Percentiles rank a stretch among this genome's conserved stretches.
phyloP scores from a whole-genome alignment of 1,140 invertebrate genomes.

The Condylostylus longicornis region DNA sequence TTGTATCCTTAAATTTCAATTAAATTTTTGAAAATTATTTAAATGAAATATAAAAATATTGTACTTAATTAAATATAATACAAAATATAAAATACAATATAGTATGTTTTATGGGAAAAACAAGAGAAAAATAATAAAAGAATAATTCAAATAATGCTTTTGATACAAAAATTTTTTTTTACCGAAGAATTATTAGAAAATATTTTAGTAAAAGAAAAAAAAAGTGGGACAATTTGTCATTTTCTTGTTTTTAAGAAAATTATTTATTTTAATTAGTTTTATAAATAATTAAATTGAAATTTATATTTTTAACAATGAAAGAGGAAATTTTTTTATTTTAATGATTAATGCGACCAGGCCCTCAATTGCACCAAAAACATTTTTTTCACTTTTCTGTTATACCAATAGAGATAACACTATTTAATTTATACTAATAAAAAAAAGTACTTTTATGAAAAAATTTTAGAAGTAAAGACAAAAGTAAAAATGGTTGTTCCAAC shows the following conservation, averaged over 20 bases:
- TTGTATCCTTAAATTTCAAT: neutral
- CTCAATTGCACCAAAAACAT: too few species aligned
- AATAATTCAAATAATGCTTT: neutral
- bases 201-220: too few species aligned
- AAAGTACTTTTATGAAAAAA: neutral
- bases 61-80: neutral
- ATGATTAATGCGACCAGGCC: too few species aligned
- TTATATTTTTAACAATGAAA: too few species aligned
- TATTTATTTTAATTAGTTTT: too few species aligned
- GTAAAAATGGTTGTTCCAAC: too few species aligned
- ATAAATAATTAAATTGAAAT: too few species aligned
- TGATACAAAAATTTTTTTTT: too few species aligned
- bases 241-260: too few species aligned
- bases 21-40: neutral
- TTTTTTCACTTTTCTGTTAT: neutral
- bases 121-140: neutral
- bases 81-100: neutral
- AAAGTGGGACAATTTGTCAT: too few species aligned
- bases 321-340: too few species aligned
- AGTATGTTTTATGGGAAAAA: neutral
- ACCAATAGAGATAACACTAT: neutral
- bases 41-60: neutral
- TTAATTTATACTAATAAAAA: neutral
- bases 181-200: too few species aligned
- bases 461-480: neutral